Evolutionary conservation across 1,140 invertebrate species (phyloP), one percentile per base, ranked within the genome.

Genomic region (Drosophila pruinosa): DNA sequence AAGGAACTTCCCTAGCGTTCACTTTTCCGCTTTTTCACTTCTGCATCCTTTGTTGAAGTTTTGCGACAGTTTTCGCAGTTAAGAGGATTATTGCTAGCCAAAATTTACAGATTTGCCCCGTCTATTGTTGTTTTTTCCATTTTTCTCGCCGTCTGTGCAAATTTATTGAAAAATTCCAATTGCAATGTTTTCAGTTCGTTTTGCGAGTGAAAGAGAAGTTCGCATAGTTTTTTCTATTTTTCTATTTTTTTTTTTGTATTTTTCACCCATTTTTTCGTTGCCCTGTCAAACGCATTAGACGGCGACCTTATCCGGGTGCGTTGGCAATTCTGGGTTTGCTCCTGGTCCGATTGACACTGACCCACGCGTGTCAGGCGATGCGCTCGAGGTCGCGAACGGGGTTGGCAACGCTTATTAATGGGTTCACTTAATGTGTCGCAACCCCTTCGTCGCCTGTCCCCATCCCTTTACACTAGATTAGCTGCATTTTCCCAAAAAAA

Each of bases 391-490:
- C 71, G 74, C 39, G 63, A 12, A 56, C 65, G 69, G 68, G 88
- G 88, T 90, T 88, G 79, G 89, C 75, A 76, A 79, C 80, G 89
- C 79, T 85, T 75, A 80, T 90, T 90, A 90, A 90, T 90, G 75
- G 89, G 89, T 83, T 90, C 86, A 89, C 75, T 68, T 88, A 81
- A 78, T 88, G 78, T 77, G 78, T 88, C 75, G 69, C 82, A 82
- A 82, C 78, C 78, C 78, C 78, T 82, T 82, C 64, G 38, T 72
- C 72, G 59, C 56, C 50, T 57, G 41, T 17, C 28, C 39, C 70
- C 54, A 59, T 48, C 72, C 52, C 76, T 72, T 70, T 59, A 50
- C 65, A 68, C 57, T 62, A 54, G 65, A 62, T 63, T 70, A 69
- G 65, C 5, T 31, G 47, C 24, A 48, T 8, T 56, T 54, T 22